Percentiles rank a stretch among this genome's conserved stretches.
Conservation (phyloP, 2,113 vertebrate species). For the Muntiacus reevesi region DNA sequence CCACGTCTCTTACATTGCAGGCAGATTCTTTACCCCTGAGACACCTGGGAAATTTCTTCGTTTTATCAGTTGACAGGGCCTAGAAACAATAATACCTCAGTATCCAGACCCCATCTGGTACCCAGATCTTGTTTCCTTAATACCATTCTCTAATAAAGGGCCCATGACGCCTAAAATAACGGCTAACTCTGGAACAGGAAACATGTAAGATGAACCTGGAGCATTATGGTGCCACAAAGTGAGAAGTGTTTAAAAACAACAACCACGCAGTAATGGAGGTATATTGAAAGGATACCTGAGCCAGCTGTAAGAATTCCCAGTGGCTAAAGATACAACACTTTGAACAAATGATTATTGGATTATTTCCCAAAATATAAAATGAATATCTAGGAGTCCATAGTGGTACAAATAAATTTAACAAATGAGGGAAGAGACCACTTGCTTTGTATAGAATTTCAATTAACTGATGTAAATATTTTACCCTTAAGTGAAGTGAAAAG, state of each 20-base stretch:
- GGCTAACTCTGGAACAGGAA: neutral
- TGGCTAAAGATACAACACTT: neutral
- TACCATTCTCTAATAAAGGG: neutral
- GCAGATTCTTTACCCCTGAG: neutral
- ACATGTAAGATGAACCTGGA: neutral
- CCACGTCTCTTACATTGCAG: neutral
- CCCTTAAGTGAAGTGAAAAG: neutral
- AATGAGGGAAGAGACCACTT: neutral
- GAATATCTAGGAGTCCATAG: neutral
- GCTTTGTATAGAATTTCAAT: neutral
- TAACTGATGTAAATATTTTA: neutral
- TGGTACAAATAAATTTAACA: neutral
- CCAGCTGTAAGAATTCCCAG: neutral
- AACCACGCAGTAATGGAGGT: neutral
- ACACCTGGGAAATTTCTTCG: neutral
- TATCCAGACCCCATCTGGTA: neutral
- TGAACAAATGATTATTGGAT: neutral
- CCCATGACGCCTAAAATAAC: neutral
- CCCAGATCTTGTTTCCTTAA: neutral
- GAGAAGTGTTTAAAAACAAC: neutral
- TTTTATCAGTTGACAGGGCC: neutral
- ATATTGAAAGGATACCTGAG: neutral
- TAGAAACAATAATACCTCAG: neutral
- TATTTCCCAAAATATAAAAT: neutral
- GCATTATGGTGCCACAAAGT: neutral